Percentiles rank a stretch among this genome's conserved stretches.
phyloP scores from a whole-genome alignment of 2,113 vertebrate genomes.

The Platysternon megacephalum region DNA sequence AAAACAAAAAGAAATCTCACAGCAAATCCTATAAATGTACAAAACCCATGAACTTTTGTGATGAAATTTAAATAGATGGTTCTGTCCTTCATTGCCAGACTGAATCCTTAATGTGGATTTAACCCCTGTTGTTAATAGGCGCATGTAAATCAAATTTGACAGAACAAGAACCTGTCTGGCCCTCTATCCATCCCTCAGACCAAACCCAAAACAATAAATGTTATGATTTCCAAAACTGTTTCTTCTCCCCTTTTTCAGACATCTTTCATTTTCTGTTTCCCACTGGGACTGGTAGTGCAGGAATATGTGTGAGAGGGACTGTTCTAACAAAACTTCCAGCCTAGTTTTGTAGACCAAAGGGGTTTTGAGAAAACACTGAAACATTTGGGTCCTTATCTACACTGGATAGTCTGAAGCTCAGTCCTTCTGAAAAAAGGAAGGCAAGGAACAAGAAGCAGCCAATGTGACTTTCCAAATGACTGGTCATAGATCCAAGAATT shows the following conservation, averaged over 20 bases:
- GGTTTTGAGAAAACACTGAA: not conserved
- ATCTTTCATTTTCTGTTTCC: not conserved
- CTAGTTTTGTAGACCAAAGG: not conserved
- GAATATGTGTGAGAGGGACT: not conserved
- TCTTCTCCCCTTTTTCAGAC: not conserved
- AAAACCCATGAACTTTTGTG: conserved; percentile 25
- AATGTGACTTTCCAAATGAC: not conserved
- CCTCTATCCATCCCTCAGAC: not conserved
- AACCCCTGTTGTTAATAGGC: conserved; percentile 35
- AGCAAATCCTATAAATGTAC: not conserved
- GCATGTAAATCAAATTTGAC: conserved; percentile 25
- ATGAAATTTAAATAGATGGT: conserved; percentile 58
- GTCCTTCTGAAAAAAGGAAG: not conserved
- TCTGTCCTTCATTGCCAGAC: conserved; percentile 53
- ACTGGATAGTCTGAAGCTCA: not conserved
- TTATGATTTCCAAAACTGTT: not conserved
- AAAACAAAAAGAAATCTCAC: conserved; percentile 38
- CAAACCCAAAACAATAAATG: not conserved
- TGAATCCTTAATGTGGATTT: conserved; percentile 38
- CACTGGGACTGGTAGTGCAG: not conserved
- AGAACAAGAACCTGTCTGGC: conserved; percentile 9
- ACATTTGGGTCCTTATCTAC: not conserved
- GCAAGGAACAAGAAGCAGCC: not conserved
- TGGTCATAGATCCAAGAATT: not conserved
- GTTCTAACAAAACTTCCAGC: not conserved